A percentile compares a stretch with the other conserved stretches of the same genome.
Conservation (phyloP, 2,113 vertebrate genomes). For the Cephalopterus ornatus region DNA sequence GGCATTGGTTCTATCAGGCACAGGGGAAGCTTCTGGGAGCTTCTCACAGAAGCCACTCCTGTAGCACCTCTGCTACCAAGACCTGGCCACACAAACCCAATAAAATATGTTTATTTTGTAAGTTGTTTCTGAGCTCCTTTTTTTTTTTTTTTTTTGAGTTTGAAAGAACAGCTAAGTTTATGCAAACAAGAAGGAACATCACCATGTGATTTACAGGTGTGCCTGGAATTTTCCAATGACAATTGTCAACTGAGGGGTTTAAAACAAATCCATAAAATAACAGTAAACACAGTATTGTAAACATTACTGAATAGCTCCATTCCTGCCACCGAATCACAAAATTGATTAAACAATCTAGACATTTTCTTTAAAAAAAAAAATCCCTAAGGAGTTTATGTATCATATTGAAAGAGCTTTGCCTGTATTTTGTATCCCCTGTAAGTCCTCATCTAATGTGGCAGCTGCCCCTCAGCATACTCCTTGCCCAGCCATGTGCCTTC, state of each 20-base stretch:
- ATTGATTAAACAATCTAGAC: background rate
- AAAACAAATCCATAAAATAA: background rate
- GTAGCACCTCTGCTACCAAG: background rate
- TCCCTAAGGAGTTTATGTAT: background rate
- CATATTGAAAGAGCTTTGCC: background rate
- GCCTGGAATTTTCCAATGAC: background rate
- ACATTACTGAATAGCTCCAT: background rate
- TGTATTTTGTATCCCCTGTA: background rate
- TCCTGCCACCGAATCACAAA: background rate
- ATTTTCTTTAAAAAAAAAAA: background rate
- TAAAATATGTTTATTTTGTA: background rate
- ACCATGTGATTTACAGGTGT: background rate
- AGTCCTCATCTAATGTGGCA: background rate
- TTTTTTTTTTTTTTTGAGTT: background rate
- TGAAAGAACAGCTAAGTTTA: background rate
- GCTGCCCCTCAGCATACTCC: background rate
- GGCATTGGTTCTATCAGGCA: background rate
- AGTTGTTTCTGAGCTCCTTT: background rate
- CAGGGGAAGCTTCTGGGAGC: background rate
- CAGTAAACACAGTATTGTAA: background rate
- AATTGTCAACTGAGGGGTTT: background rate
- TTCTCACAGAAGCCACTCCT: background rate
- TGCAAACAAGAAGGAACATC: background rate
- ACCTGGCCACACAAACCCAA: background rate
- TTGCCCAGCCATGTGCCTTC: rapidly evolving